Conservation (phyloP, 2,888 invertebrate genomes). For the Coelinius sp. region DNA sequence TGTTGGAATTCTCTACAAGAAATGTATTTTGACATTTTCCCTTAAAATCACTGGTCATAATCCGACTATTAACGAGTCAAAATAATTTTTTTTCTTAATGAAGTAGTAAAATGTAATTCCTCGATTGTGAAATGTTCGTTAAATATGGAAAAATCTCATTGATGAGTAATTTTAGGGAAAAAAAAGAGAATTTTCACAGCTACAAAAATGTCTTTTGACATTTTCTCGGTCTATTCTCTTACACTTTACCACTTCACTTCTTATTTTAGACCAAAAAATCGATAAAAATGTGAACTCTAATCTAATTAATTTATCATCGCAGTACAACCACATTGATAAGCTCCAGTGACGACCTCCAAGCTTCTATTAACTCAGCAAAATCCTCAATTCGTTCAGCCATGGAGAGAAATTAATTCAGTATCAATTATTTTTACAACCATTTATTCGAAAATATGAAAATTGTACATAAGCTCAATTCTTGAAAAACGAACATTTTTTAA, state of each 20-base stretch:
- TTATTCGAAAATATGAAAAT: slow-evolving; percentile 38
- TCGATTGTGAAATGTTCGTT: not conserved
- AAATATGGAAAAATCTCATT: too few species aligned
- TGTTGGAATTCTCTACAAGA: too few species aligned
- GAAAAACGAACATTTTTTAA: not conserved
- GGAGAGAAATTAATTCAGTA: slow-evolving; percentile 46
- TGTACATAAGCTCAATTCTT: too few species aligned
- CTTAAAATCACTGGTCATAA: not conserved
- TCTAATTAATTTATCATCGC: too few species aligned
- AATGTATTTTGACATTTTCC: too few species aligned
- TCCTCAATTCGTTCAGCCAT: slow-evolving; percentile 59
- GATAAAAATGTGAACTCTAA: too few species aligned
- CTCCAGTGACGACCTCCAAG: slow-evolving; percentile 57
- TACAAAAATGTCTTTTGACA: too few species aligned
- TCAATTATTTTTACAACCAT: slow-evolving; percentile 22
- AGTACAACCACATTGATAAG: slow-evolving; percentile 56
- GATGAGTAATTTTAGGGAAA: slow-evolving; percentile 6
- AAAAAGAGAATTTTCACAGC: slow-evolving; percentile 16
- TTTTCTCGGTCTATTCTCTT: too few species aligned
- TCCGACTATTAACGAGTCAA: not conserved
- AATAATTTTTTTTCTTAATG: slow-evolving; percentile 17
- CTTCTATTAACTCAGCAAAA: slow-evolving; percentile 57
- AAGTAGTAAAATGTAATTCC: slow-evolving; percentile 24
- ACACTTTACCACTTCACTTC: too few species aligned
- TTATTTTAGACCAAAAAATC: too few species aligned